Percentiles rank a stretch among this genome's conserved stretches.
Conservation (phyloP, 2,888 invertebrate species). For the Podabrus alpinus region DNA sequence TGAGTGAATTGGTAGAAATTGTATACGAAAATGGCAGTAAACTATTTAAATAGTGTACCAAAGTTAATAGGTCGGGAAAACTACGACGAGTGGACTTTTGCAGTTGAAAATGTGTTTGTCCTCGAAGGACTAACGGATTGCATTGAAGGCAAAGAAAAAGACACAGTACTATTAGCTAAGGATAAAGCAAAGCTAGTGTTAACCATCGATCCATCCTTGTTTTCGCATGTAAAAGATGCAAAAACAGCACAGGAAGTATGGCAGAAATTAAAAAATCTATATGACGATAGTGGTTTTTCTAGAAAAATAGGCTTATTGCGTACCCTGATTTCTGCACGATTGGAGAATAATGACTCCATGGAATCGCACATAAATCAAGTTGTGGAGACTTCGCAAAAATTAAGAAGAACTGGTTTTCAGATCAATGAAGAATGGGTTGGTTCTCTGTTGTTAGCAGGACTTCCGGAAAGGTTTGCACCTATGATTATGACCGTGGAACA, state of each 20-base stretch:
- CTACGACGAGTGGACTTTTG: constrained; percentile 36
- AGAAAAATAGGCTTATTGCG: constrained; percentile 39
- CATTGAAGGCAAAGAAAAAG: constrained; percentile 24
- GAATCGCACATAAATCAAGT: constrained; percentile 40
- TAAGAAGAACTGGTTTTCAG: constrained; percentile 40
- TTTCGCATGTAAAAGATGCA: constrained; percentile 37
- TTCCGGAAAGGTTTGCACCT: constrained; percentile 27
- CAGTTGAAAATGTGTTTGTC: constrained; percentile 29
- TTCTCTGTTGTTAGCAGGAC: constrained; percentile 36
- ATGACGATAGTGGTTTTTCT: constrained; percentile 40
- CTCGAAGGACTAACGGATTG: constrained; percentile 31
- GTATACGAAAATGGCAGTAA: too few species aligned
- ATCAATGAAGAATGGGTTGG: constrained; percentile 41
- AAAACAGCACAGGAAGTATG: constrained; percentile 22
- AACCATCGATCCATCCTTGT: constrained; percentile 37
- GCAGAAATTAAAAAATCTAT: constrained; percentile 37
- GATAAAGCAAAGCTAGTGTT: constrained; percentile 40
- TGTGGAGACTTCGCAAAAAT: constrained; percentile 37
- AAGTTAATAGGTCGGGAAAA: constrained; percentile 36
- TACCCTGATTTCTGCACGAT: constrained; percentile 35
- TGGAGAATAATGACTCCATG: constrained; percentile 40
- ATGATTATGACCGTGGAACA: constrained; percentile 35
- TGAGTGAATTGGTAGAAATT: too few species aligned
- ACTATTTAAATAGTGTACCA: constrained; percentile 18
- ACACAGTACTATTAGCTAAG: constrained; percentile 28